Evolutionary conservation across 1,140 invertebrate genomes (phyloP).

Genomic region (Calosoma granatense): DNA sequence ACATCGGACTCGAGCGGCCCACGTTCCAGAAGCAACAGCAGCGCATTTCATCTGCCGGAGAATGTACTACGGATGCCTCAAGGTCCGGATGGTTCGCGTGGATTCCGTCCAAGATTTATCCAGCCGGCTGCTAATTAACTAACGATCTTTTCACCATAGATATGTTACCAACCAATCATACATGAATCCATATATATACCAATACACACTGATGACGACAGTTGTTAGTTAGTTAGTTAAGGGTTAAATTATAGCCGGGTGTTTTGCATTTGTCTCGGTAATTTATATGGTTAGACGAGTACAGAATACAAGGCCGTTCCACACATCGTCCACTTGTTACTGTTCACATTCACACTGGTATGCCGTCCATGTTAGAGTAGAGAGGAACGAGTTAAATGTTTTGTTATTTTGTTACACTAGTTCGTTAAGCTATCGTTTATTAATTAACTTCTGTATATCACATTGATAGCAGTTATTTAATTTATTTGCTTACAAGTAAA

Average conservation of each 20-base stretch:
- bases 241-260: no score
- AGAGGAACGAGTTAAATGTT: no score
- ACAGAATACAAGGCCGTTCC: no score
- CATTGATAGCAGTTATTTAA: neutral
- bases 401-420: no score
- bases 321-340: neutral
- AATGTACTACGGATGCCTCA: conserved; percentile 67
- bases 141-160: no score
- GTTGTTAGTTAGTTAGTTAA: no score
- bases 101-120: conserved; percentile 44
- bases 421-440: no score
- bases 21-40: conserved; percentile 44
- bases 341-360: neutral
- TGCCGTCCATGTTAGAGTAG: neutral
- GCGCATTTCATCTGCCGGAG: conserved; percentile 41
- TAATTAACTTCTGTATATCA: neutral
- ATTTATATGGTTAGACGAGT: no score
- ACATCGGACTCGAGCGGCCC: conserved; percentile 36
- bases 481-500: neutral
- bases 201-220: neutral
- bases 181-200: no score
- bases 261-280: no score
- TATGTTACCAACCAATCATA: no score
- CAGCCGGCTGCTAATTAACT: no score
- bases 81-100: conserved; percentile 74